Evolutionary conservation across 2,888 invertebrate genomes (phyloP).

Genomic region (Laothoe populi): DNA sequence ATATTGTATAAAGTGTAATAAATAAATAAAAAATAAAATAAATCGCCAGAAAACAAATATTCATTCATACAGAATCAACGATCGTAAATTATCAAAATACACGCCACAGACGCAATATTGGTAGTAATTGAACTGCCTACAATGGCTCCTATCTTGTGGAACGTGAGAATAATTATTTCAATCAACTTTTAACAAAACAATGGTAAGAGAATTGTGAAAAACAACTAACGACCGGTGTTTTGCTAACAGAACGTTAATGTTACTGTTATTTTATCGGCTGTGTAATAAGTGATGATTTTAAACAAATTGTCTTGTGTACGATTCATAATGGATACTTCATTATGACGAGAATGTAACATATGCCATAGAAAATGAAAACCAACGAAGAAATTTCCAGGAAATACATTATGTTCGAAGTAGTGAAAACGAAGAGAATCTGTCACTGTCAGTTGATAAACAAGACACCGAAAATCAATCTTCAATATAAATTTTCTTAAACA

Average conservation of each 20-base stretch:
- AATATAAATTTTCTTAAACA: too few species aligned
- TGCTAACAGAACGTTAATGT: slow-evolving; percentile 60
- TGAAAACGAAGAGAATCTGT: not conserved
- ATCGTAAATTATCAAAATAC: not conserved
- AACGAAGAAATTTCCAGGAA: slow-evolving; percentile 1
- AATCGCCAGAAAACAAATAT: not conserved
- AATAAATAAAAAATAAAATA: too few species aligned
- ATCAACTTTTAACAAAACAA: slow-evolving; percentile 64
- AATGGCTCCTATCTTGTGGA: slow-evolving; percentile 51
- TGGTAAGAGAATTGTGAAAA: slow-evolving; percentile 63
- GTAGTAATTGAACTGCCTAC: slow-evolving; percentile 30
- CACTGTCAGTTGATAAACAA: too few species aligned
- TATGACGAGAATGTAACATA: slow-evolving; percentile 29
- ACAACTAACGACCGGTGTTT: slow-evolving; percentile 58
- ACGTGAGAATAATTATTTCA: slow-evolving; percentile 71
- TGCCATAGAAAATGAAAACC: not conserved
- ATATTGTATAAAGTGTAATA: too few species aligned
- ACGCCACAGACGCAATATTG: not conserved
- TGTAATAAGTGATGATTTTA: slow-evolving; percentile 44
- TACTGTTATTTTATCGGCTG: slow-evolving; percentile 60
- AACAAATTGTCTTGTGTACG: slow-evolving; percentile 33
- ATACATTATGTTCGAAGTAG: not conserved
- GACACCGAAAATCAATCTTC: too few species aligned
- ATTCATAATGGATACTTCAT: slow-evolving; percentile 28
- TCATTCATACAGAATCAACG: not conserved